phyloP scores from a whole-genome alignment of 2,888 invertebrate species.

The Eucera pruinosa region DNA sequence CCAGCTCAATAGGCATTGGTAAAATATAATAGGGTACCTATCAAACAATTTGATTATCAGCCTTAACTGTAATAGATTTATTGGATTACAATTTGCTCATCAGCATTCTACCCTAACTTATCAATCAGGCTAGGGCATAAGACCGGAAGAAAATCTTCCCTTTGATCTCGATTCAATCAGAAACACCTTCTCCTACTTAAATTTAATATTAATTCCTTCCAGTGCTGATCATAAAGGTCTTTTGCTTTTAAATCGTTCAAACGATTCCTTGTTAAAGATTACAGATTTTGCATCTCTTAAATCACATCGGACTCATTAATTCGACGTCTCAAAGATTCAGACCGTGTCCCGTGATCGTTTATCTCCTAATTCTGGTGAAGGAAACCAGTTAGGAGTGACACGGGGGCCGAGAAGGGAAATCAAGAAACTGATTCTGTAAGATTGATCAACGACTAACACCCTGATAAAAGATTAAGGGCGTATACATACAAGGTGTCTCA shows the following conservation, averaged over 20 bases:
- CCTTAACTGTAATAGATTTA: too few relatives aligned
- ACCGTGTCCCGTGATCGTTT: constrained; percentile 40
- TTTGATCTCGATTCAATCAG: constrained; percentile 27
- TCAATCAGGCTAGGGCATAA: not conserved
- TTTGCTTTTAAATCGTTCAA: not conserved
- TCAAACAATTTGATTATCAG: too few relatives aligned
- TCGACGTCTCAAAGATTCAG: constrained; percentile 10
- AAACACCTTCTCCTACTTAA: not conserved
- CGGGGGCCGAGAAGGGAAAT: constrained; percentile 36
- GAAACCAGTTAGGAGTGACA: constrained; percentile 23
- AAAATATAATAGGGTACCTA: too few relatives aligned
- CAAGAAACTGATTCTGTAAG: constrained; percentile 60
- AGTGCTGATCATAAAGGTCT: constrained; percentile 8
- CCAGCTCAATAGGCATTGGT: too few relatives aligned
- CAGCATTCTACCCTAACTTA: not conserved
- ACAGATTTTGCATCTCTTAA: constrained; percentile 18
- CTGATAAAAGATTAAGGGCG: constrained; percentile 66
- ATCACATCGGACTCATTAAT: constrained; percentile 40
- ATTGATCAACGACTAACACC: constrained; percentile 66
- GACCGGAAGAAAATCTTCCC: constrained; percentile 3
- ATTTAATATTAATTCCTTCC: constrained; percentile 16
- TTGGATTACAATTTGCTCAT: too few relatives aligned
- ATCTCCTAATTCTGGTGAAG: constrained; percentile 44
- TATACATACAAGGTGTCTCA: too few relatives aligned
- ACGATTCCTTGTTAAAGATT: not conserved